Conservation (phyloP, 2,797 vertebrate species). For the Crenuchus spilurus region DNA sequence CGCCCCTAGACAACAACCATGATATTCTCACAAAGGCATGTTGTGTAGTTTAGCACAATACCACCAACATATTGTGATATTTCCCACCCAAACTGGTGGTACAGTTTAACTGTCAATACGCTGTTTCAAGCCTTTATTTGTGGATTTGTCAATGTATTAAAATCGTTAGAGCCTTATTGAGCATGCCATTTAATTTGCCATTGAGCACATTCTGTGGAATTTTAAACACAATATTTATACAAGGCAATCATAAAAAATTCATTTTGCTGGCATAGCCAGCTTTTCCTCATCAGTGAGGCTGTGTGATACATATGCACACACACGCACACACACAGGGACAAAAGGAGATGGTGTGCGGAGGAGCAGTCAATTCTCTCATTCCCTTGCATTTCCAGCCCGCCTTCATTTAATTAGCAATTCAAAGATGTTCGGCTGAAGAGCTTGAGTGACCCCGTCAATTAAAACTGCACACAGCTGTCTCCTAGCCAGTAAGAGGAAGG, state of each 20-base stretch:
- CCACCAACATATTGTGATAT: too few relatives aligned
- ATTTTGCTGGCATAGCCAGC: background rate
- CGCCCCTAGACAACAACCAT: too few relatives aligned
- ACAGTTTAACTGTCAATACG: too few relatives aligned
- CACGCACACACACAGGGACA: conserved; percentile 13
- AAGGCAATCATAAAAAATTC: conserved; percentile 15
- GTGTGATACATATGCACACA: background rate
- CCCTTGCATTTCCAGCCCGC: conserved; percentile 64
- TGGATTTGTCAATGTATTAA: too few relatives aligned
- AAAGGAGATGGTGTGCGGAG: conserved; percentile 37
- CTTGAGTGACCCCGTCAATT: conserved; percentile 70
- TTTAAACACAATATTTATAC: conserved; percentile 4
- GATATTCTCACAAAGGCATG: too few relatives aligned
- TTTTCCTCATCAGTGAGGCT: conserved; percentile 19
- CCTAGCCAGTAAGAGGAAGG: conserved; percentile 46
- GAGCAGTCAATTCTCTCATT: conserved; percentile 62
- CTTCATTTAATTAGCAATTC: conserved; percentile 74
- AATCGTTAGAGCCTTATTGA: too few relatives aligned
- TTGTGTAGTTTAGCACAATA: too few relatives aligned
- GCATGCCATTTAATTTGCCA: background rate
- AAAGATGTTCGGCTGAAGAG: conserved; percentile 67
- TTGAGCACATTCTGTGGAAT: background rate
- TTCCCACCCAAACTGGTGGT: too few relatives aligned
- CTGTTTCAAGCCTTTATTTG: too few relatives aligned
- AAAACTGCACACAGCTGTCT: conserved; percentile 68